Base-by-base conservation (phyloP, 2,797 vertebrate species). In the Mustela erminea region DNA sequence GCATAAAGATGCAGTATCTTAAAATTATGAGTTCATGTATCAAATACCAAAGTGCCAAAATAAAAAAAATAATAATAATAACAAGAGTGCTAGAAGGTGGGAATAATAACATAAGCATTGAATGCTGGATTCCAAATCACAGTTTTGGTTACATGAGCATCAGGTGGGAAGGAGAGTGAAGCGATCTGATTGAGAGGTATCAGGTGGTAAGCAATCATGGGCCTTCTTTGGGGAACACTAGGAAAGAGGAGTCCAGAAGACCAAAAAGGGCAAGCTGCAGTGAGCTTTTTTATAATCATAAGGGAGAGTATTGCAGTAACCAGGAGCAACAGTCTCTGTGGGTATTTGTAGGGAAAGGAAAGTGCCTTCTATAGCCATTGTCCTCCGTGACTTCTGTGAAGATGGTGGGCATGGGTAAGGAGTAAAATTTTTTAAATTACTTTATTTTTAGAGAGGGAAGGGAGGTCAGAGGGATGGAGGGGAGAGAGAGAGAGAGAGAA, bases 41-140 rank as follows among this genome's bases (percentile, higher is more conserved):
- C 23, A 96, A 97, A 90, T 83, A 68, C 3, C 56, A 35, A 90
- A n/a, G 9, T 64, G 27, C 29, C 84, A 32, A 86, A 81, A 91
- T 77, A 12, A 7, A 9, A 46, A 18, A 87, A 95, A 52, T 94
- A 75, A 56, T 1, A 56, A 56, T 3, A 56, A 56, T 8, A 23
- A 25, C 7, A 80, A 38, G 43, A 93, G 32, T 58, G 2, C 32
- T 90, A 18, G 41, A 62, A 38, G 43, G 15, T 29, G 92, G 21
- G 12, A 46, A 29, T 92, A 21, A 68, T 46, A 25, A 81, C 83
- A 49, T 82, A 27, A 90, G 4, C 23, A 12, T 5, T 60, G 66
- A 83, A 13, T 60, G 18, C 87, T 58, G 2, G 7, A 58, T 58
- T 7, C 0, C 15, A 32, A 32, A 46, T 75, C 41, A 89, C 11